Evolutionary conservation across 2,113 vertebrate species (phyloP).

Genomic region (Ploceus nigricollis): DNA sequence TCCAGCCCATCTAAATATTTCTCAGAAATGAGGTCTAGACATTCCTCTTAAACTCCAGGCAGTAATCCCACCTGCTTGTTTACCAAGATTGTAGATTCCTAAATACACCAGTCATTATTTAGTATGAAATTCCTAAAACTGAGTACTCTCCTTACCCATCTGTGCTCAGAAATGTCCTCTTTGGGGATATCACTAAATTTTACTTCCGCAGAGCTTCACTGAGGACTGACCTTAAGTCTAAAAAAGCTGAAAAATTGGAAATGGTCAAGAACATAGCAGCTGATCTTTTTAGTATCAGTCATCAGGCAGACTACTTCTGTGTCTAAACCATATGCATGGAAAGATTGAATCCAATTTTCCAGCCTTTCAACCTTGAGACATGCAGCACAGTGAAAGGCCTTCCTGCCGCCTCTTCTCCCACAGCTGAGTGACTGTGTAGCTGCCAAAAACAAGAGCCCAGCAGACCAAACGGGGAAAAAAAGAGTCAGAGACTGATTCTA

Average conservation of each 20-base stretch:
- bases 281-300: background rate
- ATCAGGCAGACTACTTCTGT: background rate
- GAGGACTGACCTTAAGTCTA: background rate
- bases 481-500: background rate
- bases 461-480: background rate
- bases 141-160: background rate
- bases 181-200: background rate
- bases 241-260: background rate
- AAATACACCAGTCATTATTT: background rate
- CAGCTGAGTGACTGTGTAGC: background rate
- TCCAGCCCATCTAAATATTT: background rate
- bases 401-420: background rate
- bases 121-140: background rate
- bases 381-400: background rate
- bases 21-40: conserved; percentile 8
- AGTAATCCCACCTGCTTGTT: conserved; percentile 11
- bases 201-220: background rate
- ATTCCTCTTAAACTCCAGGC: background rate
- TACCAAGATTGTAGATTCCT: conserved; percentile 16
- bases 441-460: background rate
- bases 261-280: background rate
- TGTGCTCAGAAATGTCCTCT: background rate
- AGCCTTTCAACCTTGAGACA: background rate
- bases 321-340: background rate
- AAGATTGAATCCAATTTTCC: background rate